Evolutionary conservation across 2,888 invertebrate species (phyloP).

Genomic region (Drosophila buzzatii): DNA sequence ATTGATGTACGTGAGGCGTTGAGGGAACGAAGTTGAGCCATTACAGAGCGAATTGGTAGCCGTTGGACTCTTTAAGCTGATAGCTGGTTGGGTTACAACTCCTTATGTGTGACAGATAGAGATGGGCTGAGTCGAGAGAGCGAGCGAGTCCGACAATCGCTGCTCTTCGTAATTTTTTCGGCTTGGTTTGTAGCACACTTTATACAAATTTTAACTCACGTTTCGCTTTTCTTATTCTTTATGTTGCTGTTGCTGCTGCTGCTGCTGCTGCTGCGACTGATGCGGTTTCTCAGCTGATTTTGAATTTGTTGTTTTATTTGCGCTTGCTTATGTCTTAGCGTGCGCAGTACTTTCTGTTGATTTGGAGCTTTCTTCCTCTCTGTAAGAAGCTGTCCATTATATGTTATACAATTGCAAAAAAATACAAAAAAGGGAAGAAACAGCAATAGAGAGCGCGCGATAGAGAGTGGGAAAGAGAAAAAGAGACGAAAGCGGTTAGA

Average conservation of each 20-base stretch:
- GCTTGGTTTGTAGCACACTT: constrained; percentile 12
- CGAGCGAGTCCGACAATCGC: neutral
- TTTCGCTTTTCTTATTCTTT: constrained; percentile 14
- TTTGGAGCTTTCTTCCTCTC: constrained; percentile 54
- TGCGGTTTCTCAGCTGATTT: constrained; percentile 45
- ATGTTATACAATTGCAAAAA: constrained; percentile 67
- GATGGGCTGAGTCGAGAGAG: neutral
- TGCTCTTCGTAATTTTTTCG: constrained; percentile 2
- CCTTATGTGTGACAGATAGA: constrained; percentile 1
- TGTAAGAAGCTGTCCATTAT: constrained; percentile 46
- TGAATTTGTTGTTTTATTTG: constrained; percentile 22
- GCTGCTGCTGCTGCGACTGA: neutral
- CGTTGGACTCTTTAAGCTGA: neutral
- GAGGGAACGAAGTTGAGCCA: constrained; percentile 85
- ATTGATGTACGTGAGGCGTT: constrained; percentile 83
- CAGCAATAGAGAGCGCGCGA: constrained; percentile 4
- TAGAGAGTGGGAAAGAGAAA: neutral
- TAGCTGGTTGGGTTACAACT: constrained; percentile 3
- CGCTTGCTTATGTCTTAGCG: neutral
- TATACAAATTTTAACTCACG: constrained; percentile 11
- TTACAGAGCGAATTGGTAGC: constrained; percentile 71
- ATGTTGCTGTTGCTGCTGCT: neutral
- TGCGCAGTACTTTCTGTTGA: constrained; percentile 18
- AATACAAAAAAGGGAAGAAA: constrained; percentile 19
- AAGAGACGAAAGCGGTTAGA: constrained; percentile 24